Percentiles rank a stretch among this genome's conserved stretches.
These are phyloP conservation scores for Forbesichthys papilliferus DNA, from an alignment of 2,113 vertebrate genomes.

Conservation along the genomic window DNA sequence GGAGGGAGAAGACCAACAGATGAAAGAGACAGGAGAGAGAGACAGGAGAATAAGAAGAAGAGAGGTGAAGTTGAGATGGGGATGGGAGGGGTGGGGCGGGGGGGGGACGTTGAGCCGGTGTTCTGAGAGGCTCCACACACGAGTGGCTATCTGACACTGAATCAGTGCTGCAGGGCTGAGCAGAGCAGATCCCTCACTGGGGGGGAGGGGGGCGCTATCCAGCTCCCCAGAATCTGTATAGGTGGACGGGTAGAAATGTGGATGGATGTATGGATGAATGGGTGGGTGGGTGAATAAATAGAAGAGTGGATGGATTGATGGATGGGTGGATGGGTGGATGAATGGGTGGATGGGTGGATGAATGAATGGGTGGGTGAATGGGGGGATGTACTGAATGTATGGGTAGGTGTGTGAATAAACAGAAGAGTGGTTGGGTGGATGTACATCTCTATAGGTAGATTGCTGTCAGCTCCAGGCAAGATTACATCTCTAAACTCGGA, in stretches of 20 bases:
- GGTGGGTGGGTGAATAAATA: too few relatives aligned
- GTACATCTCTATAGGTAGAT: neutral
- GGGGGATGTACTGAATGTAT: neutral
- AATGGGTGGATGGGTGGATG: neutral
- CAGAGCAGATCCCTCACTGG: conserved; percentile 21
- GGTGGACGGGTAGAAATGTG: neutral
- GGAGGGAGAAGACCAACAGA: neutral
- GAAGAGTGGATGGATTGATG: conserved; percentile 1
- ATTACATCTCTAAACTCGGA: too few relatives aligned
- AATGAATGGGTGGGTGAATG: neutral
- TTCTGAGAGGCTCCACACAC: conserved; percentile 48
- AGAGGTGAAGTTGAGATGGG: neutral
- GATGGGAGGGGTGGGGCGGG: neutral
- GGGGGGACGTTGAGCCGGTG: conserved; percentile 25
- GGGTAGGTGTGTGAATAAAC: neutral
- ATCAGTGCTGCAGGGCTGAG: conserved; percentile 35
- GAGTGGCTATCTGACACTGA: conserved; percentile 52
- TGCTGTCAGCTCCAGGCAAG: too few relatives aligned
- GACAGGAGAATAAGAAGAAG: neutral
- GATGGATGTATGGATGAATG: neutral
- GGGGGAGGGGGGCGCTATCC: conserved; percentile 8
- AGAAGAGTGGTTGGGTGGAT: neutral
- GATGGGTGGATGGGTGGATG: neutral
- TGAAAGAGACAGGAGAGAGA: conserved; percentile 8
- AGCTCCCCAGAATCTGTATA: neutral